Percentiles rank a stretch among this genome's conserved stretches.
phyloP scores from a whole-genome alignment of 92 coral and sea anemone genomes.

The Porites divaricata region DNA sequence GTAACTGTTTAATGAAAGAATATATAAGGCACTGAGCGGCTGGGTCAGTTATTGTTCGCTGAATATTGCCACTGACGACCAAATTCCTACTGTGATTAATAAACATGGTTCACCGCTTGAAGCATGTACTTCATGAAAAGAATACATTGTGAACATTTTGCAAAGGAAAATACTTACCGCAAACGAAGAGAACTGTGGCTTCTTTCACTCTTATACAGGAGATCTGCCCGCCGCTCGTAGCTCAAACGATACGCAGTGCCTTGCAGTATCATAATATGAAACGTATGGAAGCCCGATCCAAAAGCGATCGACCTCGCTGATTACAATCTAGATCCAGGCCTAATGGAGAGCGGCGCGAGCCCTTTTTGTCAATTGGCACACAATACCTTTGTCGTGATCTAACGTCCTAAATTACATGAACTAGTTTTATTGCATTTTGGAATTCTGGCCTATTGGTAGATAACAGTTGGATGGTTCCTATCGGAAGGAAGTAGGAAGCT shows the following conservation, averaged over 20 bases:
- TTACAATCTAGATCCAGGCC: slow-evolving; percentile 27
- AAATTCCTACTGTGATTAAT: not conserved
- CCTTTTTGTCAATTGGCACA: not conserved
- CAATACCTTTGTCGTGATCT: not conserved
- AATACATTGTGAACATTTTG: not conserved
- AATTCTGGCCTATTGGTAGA: not conserved
- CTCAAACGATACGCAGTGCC: no score
- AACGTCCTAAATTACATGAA: slow-evolving; percentile 5
- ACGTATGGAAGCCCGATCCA: no score
- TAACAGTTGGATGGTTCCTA: no score
- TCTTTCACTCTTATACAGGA: not conserved
- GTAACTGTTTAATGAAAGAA: not conserved
- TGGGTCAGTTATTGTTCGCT: not conserved
- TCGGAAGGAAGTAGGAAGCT: no score
- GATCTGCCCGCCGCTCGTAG: no score
- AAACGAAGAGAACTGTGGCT: not conserved
- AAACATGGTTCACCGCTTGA: not conserved
- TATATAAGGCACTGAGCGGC: not conserved
- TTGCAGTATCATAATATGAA: no score
- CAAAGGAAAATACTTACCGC: not conserved
- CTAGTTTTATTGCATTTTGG: not conserved
- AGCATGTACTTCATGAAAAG: not conserved
- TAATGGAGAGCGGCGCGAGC: not conserved
- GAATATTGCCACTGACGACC: not conserved
- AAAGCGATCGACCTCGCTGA: no score